phyloP scores from a whole-genome alignment of 2,888 invertebrate genomes.

The Pyrgus malvae region DNA sequence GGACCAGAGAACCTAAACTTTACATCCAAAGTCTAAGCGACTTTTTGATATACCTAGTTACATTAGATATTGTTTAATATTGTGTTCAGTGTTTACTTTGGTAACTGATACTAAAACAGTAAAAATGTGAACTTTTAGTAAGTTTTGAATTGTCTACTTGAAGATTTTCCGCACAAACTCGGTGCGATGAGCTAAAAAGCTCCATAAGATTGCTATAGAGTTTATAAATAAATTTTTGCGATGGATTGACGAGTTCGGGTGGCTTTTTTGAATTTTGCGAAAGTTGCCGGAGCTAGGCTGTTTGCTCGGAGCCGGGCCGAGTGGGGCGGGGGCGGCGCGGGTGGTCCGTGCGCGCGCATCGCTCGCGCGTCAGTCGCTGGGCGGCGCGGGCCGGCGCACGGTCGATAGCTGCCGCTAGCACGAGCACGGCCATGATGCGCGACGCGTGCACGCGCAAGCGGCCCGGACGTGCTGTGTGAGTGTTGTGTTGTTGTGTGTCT shows the following conservation, averaged over 20 bases:
- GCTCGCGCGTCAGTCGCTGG: slow-evolving; percentile 57
- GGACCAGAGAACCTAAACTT: slow-evolving; percentile 20
- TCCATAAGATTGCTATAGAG: slow-evolving; percentile 2
- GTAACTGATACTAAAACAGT: background rate
- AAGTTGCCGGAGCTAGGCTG: slow-evolving; percentile 36
- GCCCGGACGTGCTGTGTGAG: slow-evolving; percentile 58
- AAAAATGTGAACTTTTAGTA: background rate
- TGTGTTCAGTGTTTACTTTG: too few relatives aligned
- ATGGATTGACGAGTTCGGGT: slow-evolving; percentile 20
- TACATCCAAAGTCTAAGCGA: background rate
- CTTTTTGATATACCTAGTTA: background rate
- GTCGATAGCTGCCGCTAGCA: slow-evolving; percentile 69
- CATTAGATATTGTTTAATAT: too few relatives aligned
- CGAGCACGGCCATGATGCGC: slow-evolving; percentile 66
- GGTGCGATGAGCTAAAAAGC: background rate
- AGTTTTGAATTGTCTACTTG: background rate
- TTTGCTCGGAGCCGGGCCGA: slow-evolving; percentile 39
- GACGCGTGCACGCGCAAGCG: slow-evolving; percentile 64
- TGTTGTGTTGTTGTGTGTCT: slow-evolving; percentile 50
- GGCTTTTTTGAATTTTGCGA: slow-evolving; percentile 29
- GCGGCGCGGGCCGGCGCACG: slow-evolving; percentile 64
- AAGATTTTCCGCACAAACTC: background rate
- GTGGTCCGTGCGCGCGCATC: slow-evolving; percentile 65
- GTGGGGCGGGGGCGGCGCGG: slow-evolving; percentile 35
- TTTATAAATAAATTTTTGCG: slow-evolving; percentile 17